These are phyloP conservation scores for Apodemia duryi DNA, from an alignment of 2,888 invertebrate genomes.

Conservation along the genomic window DNA sequence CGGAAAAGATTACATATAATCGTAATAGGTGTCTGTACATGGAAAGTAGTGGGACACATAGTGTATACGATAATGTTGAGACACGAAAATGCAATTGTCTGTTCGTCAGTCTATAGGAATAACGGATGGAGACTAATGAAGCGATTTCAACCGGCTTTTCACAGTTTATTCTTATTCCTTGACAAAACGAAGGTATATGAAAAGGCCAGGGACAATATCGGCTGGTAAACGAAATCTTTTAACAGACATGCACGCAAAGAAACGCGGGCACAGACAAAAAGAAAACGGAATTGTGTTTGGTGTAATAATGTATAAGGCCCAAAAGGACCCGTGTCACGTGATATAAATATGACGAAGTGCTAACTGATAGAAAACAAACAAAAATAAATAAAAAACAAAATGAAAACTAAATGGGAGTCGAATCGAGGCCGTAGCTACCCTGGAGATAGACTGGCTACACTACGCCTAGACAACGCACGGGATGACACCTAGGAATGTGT, in stretches of 20 bases:
- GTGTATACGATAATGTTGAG: slow-evolving; percentile 26
- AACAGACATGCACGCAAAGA: slow-evolving; percentile 31
- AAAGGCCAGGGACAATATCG: slow-evolving; percentile 22
- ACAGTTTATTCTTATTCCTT: slow-evolving; percentile 31
- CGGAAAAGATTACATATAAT: slow-evolving; percentile 47
- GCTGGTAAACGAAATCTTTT: slow-evolving; percentile 12
- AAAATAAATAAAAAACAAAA: slow-evolving; percentile 43
- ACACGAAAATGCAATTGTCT: slow-evolving; percentile 18
- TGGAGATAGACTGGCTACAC: slow-evolving; percentile 49
- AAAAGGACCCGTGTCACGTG: slow-evolving; percentile 60
- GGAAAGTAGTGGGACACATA: slow-evolving; percentile 29
- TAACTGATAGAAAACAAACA: slow-evolving; percentile 43
- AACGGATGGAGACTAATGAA: slow-evolving; percentile 26
- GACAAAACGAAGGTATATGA: slow-evolving; percentile 17
- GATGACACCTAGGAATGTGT: slow-evolving; percentile 44
- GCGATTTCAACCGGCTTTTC: slow-evolving; percentile 35
- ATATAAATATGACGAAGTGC: slow-evolving; percentile 73
- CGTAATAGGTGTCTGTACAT: slow-evolving; percentile 37
- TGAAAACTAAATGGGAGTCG: slow-evolving; percentile 44
- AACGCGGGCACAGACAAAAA: slow-evolving; percentile 25
- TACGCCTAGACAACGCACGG: slow-evolving; percentile 65
- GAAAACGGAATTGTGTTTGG: slow-evolving; percentile 48
- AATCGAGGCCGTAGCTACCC: slow-evolving; percentile 60
- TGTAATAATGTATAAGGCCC: slow-evolving; percentile 59
- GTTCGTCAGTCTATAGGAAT: slow-evolving; percentile 29